Base-by-base conservation (phyloP, 2,113 vertebrate genomes). In the Colistium nudipinnis region DNA sequence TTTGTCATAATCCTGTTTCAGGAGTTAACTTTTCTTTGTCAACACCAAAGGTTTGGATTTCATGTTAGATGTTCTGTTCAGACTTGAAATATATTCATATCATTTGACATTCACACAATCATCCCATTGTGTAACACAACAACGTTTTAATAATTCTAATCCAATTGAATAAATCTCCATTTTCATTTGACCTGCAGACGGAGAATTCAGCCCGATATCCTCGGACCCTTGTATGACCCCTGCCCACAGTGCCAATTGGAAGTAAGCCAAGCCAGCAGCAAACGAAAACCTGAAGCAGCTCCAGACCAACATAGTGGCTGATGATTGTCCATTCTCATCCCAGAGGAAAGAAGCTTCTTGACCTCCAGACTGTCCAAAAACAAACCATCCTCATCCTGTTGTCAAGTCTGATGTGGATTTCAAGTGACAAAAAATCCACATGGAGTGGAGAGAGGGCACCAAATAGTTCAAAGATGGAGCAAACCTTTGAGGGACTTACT, bases 171-270 rank as follows among this genome's bases (percentile, higher is more conserved):
- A 61, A 65, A 73, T 74, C 78, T 64, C 64, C 68, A 81, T 75
- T 82, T 80, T 71, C 36, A 31, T 74, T 76, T 84, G 76, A 85
- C 80, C 80, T 38, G 35, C 71, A 28, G 49, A 70, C n/a, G n/a
- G 48, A 9, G 62, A 64, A 73, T 62, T 68, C 53, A 39, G 53
- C 51, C 60, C 31, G 30, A 61, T 69, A 74, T 68, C 64, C 64
- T 71, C 39, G 45, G 80, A 89, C 88, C 67, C 84, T 63, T 56
- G 76, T 57, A 77, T 75, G 78, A 89, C 75, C 80, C 73, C 48
- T 49, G 62, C 76, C 68, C 61, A 69, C 63, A 71, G 47, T 81
- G 70, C 74, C 24, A 24, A 7, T 76, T n/a, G 85, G 81, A 85
- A 70, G 70, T 47, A 9, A 57, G 81, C 89, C 86, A 87, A 80